Evolutionary conservation across 2,113 vertebrate genomes (phyloP).

Genomic region (Cynoglossus semilaevis): DNA sequence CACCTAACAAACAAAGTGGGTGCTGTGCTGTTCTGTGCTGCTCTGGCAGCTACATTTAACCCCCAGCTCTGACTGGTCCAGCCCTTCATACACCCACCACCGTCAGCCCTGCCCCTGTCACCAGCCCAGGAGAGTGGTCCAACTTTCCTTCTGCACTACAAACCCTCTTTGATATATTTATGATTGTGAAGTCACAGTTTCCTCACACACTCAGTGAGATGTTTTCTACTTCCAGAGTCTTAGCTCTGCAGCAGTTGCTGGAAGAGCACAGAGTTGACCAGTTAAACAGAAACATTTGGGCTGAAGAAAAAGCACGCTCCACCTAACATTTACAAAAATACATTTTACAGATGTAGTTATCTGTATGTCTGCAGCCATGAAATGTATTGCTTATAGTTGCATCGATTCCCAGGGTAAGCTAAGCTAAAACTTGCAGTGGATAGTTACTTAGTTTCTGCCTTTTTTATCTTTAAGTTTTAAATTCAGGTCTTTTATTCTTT

Average conservation of each 20-base stretch:
- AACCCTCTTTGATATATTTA: conserved; percentile 48
- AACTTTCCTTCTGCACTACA: conserved; percentile 43
- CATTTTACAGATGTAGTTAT: too few species aligned
- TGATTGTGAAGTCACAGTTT: conserved; percentile 51
- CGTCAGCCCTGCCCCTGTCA: not conserved
- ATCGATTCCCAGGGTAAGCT: too few species aligned
- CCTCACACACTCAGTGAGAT: conserved; percentile 4
- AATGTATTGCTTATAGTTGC: too few species aligned
- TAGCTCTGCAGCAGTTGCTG: not conserved
- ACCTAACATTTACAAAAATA: too few species aligned
- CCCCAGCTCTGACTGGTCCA: conserved; percentile 27
- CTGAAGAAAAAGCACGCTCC: too few species aligned
- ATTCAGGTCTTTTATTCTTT: too few species aligned
- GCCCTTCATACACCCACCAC: conserved; percentile 32
- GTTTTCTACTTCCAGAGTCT: not conserved
- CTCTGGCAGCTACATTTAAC: conserved; percentile 54
- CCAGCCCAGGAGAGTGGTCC: conserved; percentile 5
- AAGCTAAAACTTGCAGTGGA: too few species aligned
- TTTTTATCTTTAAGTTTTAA: too few species aligned
- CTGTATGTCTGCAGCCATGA: too few species aligned
- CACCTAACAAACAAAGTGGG: conserved; percentile 14
- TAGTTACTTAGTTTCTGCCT: too few species aligned
- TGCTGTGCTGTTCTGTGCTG: conserved; percentile 35
- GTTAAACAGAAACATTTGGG: too few species aligned
- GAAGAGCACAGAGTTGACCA: too few species aligned